Percentiles rank a stretch among this genome's conserved stretches.
Evolutionary conservation across 2,113 vertebrate species (phyloP).

Genomic region (Vulpes lagopus): DNA sequence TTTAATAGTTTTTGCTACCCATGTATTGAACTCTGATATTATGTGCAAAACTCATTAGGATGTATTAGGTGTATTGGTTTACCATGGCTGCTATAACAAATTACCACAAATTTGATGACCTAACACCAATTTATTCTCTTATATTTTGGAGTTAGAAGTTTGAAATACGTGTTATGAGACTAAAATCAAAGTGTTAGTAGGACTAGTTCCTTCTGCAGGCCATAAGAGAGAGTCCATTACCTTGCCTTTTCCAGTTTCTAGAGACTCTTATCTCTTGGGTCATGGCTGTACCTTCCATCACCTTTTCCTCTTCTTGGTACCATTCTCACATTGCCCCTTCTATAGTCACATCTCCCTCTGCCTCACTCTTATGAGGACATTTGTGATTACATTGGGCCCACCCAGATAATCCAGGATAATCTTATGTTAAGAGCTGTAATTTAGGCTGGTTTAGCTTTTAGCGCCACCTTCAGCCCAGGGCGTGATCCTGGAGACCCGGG

Average conservation of each 20-base stretch:
- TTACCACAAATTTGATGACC: not conserved
- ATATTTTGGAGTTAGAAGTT: not conserved
- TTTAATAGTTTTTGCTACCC: not conserved
- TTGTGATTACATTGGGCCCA: not conserved
- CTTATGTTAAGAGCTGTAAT: too few species aligned
- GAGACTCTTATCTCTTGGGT: not conserved
- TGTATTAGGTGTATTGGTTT: not conserved
- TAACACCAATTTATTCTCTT: not conserved
- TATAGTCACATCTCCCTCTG: not conserved
- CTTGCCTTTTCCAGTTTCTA: not conserved
- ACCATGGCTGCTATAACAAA: not conserved
- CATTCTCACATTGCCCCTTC: not conserved
- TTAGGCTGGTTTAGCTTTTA: too few species aligned
- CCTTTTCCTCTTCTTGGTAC: not conserved
- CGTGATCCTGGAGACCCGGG: too few species aligned
- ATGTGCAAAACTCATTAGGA: not conserved
- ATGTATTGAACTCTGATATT: slow-evolving; percentile 22
- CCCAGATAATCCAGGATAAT: not conserved
- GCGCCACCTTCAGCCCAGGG: too few species aligned
- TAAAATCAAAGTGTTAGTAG: not conserved
- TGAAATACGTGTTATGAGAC: not conserved
- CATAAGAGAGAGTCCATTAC: not conserved
- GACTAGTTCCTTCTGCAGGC: not conserved
- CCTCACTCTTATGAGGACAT: not conserved
- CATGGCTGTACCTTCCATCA: not conserved